phyloP scores from a whole-genome alignment of 2,797 vertebrate genomes.

The Sparidentex hasta region DNA sequence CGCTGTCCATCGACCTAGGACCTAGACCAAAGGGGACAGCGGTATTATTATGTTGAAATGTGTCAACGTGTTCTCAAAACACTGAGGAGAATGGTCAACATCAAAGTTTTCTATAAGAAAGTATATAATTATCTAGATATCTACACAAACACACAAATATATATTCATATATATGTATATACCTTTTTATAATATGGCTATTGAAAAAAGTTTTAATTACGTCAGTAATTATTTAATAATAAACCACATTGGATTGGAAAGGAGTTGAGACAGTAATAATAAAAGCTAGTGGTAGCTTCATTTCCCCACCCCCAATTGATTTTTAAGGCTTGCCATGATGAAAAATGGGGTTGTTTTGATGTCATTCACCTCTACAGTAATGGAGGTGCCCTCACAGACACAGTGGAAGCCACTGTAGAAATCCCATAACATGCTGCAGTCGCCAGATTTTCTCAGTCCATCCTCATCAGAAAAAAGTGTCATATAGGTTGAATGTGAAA shows the following conservation, averaged over 20 bases:
- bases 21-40: slow-evolving; percentile 77
- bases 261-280: slow-evolving; percentile 82
- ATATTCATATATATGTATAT: slow-evolving; percentile 88
- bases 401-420: slow-evolving; percentile 53
- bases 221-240: slow-evolving; percentile 85
- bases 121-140: slow-evolving; percentile 91
- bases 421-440: slow-evolving; percentile 28
- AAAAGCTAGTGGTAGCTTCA: slow-evolving; percentile 81
- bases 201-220: slow-evolving; percentile 88
- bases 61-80: slow-evolving; percentile 84
- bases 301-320: slow-evolving; percentile 60
- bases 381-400: slow-evolving; percentile 54
- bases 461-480: too few species aligned
- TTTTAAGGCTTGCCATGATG: slow-evolving; percentile 87
- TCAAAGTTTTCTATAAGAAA: slow-evolving; percentile 90
- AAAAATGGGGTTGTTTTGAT: slow-evolving; percentile 64
- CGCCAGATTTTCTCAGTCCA: not conserved
- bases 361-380: slow-evolving; percentile 51
- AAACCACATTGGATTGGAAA: slow-evolving; percentile 87
- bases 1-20: slow-evolving; percentile 69
- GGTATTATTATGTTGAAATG: slow-evolving; percentile 78
- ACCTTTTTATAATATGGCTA: slow-evolving; percentile 90
- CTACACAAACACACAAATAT: slow-evolving; percentile 92
- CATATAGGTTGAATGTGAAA: too few species aligned
- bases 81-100: slow-evolving; percentile 88